A percentile compares a stretch with the other conserved stretches of the same genome.
These are phyloP conservation scores for Silurus asotus DNA, from an alignment of 2,113 vertebrate genomes.

Conservation along the genomic window DNA sequence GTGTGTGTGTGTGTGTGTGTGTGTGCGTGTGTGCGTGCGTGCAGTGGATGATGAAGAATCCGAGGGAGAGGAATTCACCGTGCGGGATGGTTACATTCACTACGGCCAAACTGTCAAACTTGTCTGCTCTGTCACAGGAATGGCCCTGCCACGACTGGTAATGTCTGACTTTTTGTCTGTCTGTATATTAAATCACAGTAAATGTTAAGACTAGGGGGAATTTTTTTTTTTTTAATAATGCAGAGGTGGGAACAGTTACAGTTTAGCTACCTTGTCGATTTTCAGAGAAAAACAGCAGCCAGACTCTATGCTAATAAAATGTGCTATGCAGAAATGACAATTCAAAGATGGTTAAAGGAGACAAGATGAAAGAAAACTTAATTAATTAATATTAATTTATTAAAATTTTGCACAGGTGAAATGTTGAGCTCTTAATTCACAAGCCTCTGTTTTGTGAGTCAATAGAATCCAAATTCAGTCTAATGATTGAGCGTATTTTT, in stretches of 20 bases:
- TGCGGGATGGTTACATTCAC: constrained; percentile 97
- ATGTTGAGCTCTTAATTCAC: background rate
- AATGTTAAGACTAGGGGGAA: background rate
- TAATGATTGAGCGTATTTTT: no score
- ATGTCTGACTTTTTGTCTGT: constrained; percentile 26
- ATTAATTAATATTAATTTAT: background rate
- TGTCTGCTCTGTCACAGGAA: constrained; percentile 97
- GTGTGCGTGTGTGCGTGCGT: constrained; percentile 44
- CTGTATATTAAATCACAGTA: background rate
- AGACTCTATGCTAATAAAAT: background rate
- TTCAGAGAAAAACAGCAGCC: background rate
- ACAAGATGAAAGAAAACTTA: background rate
- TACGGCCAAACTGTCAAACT: constrained; percentile 99
- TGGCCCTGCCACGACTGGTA: constrained; percentile 99
- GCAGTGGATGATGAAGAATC: constrained; percentile 98
- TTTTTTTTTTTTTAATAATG: background rate
- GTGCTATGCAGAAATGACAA: background rate
- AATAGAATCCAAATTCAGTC: background rate
- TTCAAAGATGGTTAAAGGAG: background rate
- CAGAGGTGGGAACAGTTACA: background rate
- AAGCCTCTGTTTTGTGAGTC: background rate
- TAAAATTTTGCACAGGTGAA: background rate
- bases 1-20: constrained; percentile 33
- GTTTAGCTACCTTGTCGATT: no score
- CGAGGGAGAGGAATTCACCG: constrained; percentile 98